phyloP scores from a whole-genome alignment of 2,888 invertebrate genomes.

The Eupithecia insigniata region DNA sequence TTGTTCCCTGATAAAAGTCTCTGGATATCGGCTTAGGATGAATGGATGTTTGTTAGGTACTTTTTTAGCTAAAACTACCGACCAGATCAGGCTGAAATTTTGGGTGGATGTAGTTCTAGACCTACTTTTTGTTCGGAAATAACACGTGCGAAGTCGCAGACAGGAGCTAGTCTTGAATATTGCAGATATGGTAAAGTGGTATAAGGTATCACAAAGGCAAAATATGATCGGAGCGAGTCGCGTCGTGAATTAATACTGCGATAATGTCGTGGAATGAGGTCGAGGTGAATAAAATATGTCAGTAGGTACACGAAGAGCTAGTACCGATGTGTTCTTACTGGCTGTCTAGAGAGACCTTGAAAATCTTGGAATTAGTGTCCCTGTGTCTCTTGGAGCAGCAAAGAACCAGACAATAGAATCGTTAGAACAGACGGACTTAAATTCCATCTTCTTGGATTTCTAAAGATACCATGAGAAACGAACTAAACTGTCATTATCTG shows the following conservation, averaged over 20 bases:
- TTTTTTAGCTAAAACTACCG: not conserved
- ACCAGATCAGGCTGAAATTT: not conserved
- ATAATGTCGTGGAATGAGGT: constrained; percentile 44
- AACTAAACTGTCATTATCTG: not conserved
- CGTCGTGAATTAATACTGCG: constrained; percentile 43
- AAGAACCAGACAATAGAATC: not conserved
- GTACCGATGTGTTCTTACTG: constrained; percentile 12
- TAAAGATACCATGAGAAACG: not conserved
- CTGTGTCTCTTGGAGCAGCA: not conserved
- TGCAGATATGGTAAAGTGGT: constrained; percentile 18
- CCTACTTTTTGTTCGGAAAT: not conserved
- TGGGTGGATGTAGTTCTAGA: not conserved
- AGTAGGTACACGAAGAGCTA: constrained; percentile 21
- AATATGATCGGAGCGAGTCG: constrained; percentile 33
- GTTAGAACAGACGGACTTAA: not conserved
- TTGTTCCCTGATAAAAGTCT: not conserved
- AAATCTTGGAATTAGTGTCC: constrained; percentile 5
- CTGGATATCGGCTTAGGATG: not conserved
- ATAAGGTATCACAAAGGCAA: constrained; percentile 35
- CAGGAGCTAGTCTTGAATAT: not conserved
- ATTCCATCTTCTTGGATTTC: not conserved
- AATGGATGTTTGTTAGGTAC: not conserved
- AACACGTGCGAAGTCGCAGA: not conserved
- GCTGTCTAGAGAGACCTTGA: constrained; percentile 3
- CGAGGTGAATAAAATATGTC: constrained; percentile 45